phyloP scores from a whole-genome alignment of 2,797 vertebrate species.

The Tauraco hartlaubi region DNA sequence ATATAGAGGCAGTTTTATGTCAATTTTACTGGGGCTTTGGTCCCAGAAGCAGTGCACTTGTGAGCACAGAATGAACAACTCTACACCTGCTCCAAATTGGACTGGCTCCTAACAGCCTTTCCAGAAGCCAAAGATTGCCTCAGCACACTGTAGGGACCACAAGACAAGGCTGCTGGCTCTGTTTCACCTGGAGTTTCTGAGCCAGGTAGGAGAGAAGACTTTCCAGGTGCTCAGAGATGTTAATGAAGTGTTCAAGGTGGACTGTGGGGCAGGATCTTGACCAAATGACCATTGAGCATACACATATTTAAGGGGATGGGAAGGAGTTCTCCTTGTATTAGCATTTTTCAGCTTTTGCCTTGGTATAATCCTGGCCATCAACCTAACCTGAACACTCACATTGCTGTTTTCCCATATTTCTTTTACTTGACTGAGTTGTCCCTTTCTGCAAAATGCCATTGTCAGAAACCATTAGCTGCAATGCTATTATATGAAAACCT shows the following conservation, averaged over 20 bases:
- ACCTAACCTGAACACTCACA: not conserved
- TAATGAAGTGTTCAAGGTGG: not conserved
- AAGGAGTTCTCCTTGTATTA: not conserved
- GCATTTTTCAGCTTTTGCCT: not conserved
- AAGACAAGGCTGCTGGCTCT: not conserved
- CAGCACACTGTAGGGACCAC: not conserved
- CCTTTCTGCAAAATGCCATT: not conserved
- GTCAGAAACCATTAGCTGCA: conserved; percentile 42
- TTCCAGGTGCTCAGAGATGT: not conserved
- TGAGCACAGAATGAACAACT: not conserved
- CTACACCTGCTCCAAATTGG: not conserved
- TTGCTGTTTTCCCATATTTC: not conserved
- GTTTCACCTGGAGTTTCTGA: not conserved
- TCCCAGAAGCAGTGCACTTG: not conserved
- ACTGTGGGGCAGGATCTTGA: not conserved
- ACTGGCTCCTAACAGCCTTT: not conserved
- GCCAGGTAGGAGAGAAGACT: not conserved
- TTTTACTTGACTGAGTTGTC: not conserved
- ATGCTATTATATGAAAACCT: not conserved
- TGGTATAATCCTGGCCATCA: not conserved
- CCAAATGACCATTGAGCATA: not conserved
- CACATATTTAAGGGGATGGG: not conserved
- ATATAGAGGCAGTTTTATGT: not conserved
- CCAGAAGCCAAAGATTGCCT: not conserved
- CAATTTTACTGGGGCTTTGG: not conserved